Evolutionary conservation across 2,113 vertebrate genomes (phyloP).

Genomic region (Plectropomus leopardus): DNA sequence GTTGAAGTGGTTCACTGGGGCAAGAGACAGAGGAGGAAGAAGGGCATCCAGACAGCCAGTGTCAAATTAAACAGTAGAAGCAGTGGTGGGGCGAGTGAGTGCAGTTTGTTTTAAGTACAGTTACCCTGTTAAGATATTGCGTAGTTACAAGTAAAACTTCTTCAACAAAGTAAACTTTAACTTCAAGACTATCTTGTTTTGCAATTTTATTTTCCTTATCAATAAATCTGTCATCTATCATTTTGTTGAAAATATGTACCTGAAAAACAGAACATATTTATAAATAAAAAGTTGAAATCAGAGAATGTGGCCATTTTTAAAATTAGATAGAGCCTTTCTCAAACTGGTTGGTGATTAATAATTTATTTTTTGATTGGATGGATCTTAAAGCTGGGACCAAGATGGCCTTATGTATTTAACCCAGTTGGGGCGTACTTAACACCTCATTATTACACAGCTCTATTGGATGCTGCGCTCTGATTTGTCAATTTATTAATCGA

Average conservation of each 20-base stretch:
- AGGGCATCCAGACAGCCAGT: constrained; percentile 16
- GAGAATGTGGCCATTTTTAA: neutral
- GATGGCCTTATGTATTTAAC: neutral
- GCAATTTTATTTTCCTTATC: neutral
- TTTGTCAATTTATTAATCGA: too few relatives aligned
- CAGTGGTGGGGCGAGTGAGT: neutral
- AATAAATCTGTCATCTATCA: neutral
- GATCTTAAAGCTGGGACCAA: neutral
- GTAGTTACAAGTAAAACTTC: too few relatives aligned
- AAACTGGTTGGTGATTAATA: constrained; percentile 5
- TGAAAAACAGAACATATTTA: neutral
- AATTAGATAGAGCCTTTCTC: neutral
- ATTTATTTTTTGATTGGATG: neutral
- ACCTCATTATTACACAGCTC: too few relatives aligned
- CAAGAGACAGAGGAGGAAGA: constrained; percentile 21
- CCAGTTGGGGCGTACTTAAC: neutral
- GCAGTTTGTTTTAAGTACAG: neutral
- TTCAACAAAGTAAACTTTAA: too few relatives aligned
- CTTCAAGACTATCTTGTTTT: neutral
- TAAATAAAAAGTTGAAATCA: constrained; percentile 5
- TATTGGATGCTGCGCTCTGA: too few relatives aligned
- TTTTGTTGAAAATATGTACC: neutral
- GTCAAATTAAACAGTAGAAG: constrained; percentile 10
- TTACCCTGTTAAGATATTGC: neutral
- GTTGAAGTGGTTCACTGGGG: constrained; percentile 12